A percentile compares a stretch with the other conserved stretches of the same genome.
phyloP scores from a whole-genome alignment of 2,888 invertebrate genomes.

The Hybos culiciformis region DNA sequence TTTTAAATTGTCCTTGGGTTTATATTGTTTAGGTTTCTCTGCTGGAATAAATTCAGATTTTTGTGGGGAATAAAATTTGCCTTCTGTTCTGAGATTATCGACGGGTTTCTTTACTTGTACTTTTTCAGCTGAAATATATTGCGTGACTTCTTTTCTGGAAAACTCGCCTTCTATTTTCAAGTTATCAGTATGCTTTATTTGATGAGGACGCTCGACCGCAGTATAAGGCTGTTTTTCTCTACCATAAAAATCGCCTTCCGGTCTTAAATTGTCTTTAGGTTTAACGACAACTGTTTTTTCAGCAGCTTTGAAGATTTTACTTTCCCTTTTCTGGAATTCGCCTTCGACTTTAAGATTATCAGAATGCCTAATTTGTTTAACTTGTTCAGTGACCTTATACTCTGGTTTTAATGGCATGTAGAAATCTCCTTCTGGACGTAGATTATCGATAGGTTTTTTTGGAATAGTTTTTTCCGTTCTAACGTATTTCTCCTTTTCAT shows the following conservation, averaged over 20 bases:
- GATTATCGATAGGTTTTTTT: conserved; percentile 40
- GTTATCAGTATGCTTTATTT: conserved; percentile 35
- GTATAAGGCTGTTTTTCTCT: conserved; percentile 32
- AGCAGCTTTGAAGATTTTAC: conserved; percentile 37
- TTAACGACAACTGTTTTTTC: conserved; percentile 34
- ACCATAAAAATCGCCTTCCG: conserved; percentile 32
- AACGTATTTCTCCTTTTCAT: conserved; percentile 32
- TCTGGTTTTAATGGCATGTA: conserved; percentile 36
- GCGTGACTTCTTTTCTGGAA: conserved; percentile 34
- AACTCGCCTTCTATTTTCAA: conserved; percentile 36
- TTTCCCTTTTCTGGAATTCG: conserved; percentile 32
- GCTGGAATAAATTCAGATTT: conserved; percentile 31
- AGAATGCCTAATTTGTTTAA: conserved; percentile 41
- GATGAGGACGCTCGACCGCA: conserved; percentile 34
- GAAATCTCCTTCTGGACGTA: conserved; percentile 42
- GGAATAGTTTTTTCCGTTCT: conserved; percentile 38
- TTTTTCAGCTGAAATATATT: conserved; percentile 34
- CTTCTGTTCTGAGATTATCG: conserved; percentile 43
- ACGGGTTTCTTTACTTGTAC: conserved; percentile 37
- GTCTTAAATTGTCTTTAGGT: conserved; percentile 46
- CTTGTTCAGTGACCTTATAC: conserved; percentile 36
- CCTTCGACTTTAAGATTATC: conserved; percentile 52
- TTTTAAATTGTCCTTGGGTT: conserved; percentile 41
- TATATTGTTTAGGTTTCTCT: conserved; percentile 34
- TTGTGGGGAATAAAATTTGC: conserved; percentile 32